Evolutionary conservation across 2,113 vertebrate genomes (phyloP), one percentile per base, ranked within the genome.

Genomic region (Paraplagusia blochii): DNA sequence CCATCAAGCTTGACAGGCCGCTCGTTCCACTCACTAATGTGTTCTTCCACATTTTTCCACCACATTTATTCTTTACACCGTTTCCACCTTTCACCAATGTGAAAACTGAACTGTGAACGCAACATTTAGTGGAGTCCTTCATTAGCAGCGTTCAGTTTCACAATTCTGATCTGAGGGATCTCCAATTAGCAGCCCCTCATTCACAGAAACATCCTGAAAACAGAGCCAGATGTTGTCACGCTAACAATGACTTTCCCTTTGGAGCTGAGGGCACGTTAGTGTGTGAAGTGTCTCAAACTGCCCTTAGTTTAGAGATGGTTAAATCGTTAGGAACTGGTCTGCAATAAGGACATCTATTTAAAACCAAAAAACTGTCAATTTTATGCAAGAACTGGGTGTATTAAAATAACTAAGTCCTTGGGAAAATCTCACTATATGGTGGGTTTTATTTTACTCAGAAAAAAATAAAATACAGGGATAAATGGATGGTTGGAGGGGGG

Each of bases 241-340:
- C 59, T 67, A 77, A 58, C 2, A 45, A 11, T 45, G 44, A 44
- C 19, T 57, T 45, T 9, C 2, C 57, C 51, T 53, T 29, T 33
- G 57, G 58, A 60, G 52, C 46, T 19, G 47, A 63, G 35, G 48
- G 66, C 50, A 73, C 63, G 63, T 64, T 74, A 71, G 76, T 65
- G 69, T 77, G 77, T 73, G 69, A 82, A 81, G 72, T 66, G 61
- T 77, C 57, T 72, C 72, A 69, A 62, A 59, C 68, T 76, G 69
- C 61, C 59, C 72, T 69, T 69, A 75, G 74, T 70, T 45, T 59
- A 51, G 63, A 49, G 22, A 29, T 4, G 22, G 22, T 29, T 29
- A 4, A 29, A 29, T 29, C 2, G 6, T 29, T 29, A 29, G 22
- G 22, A 29, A 29, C 22, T 29, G 22, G 22, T 29, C 22, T 29